Evolutionary conservation across 2,113 vertebrate genomes (phyloP).

Genomic region (Lasiurus cinereus): DNA sequence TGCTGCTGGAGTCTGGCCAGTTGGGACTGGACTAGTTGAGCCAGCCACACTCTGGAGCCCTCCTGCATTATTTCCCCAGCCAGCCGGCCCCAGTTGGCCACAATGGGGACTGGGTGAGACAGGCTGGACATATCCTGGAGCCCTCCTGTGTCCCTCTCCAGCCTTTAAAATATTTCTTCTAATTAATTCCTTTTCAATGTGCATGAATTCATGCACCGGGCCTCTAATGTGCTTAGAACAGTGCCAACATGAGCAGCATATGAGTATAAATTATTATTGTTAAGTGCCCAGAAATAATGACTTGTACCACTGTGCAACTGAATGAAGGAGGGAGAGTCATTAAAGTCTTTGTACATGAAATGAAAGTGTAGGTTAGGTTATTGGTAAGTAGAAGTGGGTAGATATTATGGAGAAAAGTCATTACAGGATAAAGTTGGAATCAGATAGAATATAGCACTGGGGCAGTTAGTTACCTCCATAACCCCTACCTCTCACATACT

Average conservation of each 20-base stretch:
- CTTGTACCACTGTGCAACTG: not conserved
- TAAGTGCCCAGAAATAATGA: not conserved
- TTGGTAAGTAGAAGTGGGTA: not conserved
- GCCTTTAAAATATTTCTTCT: no score
- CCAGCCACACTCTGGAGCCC: no score
- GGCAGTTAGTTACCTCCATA: not conserved
- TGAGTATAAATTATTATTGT: not conserved
- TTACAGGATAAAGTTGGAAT: not conserved
- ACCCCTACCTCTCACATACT: rapidly evolving
- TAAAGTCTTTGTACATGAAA: not conserved
- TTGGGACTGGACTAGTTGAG: no score
- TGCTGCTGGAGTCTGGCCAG: no score
- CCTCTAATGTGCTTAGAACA: not conserved
- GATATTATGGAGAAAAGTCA: not conserved
- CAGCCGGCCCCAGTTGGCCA: no score
- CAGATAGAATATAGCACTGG: not conserved
- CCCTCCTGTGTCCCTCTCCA: no score
- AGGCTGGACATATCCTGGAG: no score
- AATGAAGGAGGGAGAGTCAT: not conserved
- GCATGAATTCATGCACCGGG: no score
- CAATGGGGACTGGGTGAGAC: no score
- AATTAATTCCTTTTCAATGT: no score
- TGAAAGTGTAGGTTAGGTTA: not conserved
- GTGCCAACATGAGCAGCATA: not conserved
- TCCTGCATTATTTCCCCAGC: no score